Conservation (phyloP, 2,888 invertebrate genomes). For the Drosophila suboccidentalis region DNA sequence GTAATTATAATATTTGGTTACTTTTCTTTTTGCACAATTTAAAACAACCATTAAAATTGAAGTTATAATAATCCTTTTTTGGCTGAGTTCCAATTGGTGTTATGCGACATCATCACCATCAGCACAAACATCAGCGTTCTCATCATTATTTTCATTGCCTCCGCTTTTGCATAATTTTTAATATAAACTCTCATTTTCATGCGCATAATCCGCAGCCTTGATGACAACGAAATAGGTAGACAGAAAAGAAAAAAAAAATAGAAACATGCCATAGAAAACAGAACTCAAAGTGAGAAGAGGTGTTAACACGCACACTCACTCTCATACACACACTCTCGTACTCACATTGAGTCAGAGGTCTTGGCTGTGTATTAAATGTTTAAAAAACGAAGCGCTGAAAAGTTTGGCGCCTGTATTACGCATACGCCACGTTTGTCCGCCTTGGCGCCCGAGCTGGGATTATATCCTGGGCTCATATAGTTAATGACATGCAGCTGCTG, state of each 20-base stretch:
- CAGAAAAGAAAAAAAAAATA: conserved; percentile 19
- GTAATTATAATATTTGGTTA: conserved; percentile 64
- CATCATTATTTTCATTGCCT: conserved; percentile 46
- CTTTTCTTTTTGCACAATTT: conserved; percentile 27
- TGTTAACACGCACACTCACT: conserved; percentile 26
- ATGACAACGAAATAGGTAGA: conserved; percentile 61
- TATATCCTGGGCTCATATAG: conserved; percentile 58
- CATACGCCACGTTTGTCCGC: conserved; percentile 62
- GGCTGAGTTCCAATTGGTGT: conserved; percentile 18
- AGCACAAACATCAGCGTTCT: conserved; percentile 17
- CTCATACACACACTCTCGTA: conserved; percentile 7
- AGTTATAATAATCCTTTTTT: conserved; percentile 18
- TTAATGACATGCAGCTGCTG: conserved; percentile 78
- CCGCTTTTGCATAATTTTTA: conserved; percentile 71
- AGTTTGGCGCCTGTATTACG: conserved; percentile 61
- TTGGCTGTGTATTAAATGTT: conserved; percentile 57
- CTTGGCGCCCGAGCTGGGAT: conserved; percentile 39
- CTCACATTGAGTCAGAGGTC: conserved; percentile 1
- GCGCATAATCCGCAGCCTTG: conserved; percentile 70
- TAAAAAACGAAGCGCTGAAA: conserved; percentile 74
- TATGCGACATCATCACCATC: conserved; percentile 39
- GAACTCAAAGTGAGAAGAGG: conserved; percentile 52
- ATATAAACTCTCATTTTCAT: conserved; percentile 72
- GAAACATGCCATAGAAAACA: conserved; percentile 32
- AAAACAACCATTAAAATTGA: conserved; percentile 9